Base-by-base conservation (phyloP, 23 tunicate species). In the Halocynthia roretzi region DNA sequence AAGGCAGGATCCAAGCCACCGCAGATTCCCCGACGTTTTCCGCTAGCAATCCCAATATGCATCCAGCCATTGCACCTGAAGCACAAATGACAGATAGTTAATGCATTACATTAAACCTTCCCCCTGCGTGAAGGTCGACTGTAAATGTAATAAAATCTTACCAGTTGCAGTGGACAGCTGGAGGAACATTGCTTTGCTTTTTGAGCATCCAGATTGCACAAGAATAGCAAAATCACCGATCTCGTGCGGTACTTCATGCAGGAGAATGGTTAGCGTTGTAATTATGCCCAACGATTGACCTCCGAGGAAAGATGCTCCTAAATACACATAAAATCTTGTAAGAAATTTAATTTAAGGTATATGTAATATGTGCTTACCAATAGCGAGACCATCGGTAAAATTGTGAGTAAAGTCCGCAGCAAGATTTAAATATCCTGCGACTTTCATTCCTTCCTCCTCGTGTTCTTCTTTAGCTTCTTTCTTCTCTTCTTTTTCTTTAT, bases 151-250 rank as follows among this genome's bases (percentile, higher is more conserved):
- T 15, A 82, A 6, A 61, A 81, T 11, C 14, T 50, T 54, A 81
- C 98, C 98, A 51, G 93, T 84, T 6, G 98, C 98, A 61, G 98
- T 93, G 57, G 88, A 83, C 15, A 93, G 61, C 75, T 93, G 98
- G 21, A 93, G 72, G 68, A 69, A 87, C 98, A 93, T 93, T 56
- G 98, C 98, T 52, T 76, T 87, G 9, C 73, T 87, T 53, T 93
- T 93, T 44, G 54, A 72, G 75, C 94, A 87, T 14, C 98, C 98
- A 9, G 98, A 93, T 66, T 93, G 98, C 5, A 93, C 83, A 14
- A 93, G 67, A 76, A 93, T 93, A n/a, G 98, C 98, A 80, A 93
- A 93, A 71, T 93, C 98, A 17, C 98, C 98, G 50, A 93, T 93
- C 71, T 93, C 98, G 80, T 93, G 98, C 7, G 98, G 98, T 14